Conservation (phyloP, 1,140 invertebrate species). For the Vollenhovia emeryi region DNA sequence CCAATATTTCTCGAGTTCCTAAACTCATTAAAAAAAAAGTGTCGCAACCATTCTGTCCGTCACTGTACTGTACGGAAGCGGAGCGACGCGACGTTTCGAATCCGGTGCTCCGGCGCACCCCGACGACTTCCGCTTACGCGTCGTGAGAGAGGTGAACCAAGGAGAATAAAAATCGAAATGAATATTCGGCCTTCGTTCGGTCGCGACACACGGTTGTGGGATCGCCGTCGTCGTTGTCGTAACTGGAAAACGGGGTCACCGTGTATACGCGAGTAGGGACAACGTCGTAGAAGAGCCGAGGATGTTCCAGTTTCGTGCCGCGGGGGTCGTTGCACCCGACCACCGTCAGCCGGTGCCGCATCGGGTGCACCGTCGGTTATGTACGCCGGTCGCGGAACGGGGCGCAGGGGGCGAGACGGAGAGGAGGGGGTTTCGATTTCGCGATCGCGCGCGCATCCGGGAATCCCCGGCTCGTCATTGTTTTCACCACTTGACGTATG, state of each 20-base stretch:
- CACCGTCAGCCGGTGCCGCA: constrained; percentile 41
- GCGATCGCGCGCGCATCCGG: constrained; percentile 67
- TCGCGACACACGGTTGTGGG: constrained; percentile 9
- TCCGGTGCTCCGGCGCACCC: neutral
- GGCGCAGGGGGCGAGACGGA: neutral
- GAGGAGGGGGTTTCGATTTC: constrained; percentile 62
- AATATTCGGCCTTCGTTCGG: constrained; percentile 46
- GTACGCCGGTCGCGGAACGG: neutral
- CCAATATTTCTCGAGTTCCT: too few relatives aligned
- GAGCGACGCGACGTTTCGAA: neutral
- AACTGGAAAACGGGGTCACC: constrained; percentile 69
- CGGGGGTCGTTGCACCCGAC: constrained; percentile 68
- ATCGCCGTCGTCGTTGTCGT: constrained; percentile 39
- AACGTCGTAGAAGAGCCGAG: constrained; percentile 65
- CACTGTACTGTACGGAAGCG: too few relatives aligned
- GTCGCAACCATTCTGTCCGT: too few relatives aligned
- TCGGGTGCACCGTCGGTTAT: constrained; percentile 11
- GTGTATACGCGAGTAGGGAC: constrained; percentile 66
- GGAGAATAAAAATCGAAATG: constrained; percentile 60
- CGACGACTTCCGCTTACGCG: neutral
- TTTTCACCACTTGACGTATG: constrained; percentile 13
- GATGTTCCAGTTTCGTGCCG: constrained; percentile 71
- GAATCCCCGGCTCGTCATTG: constrained; percentile 49
- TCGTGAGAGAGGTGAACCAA: neutral
- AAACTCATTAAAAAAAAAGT: too few relatives aligned